These are phyloP conservation scores for Ecdyonurus torrentis DNA, from an alignment of 2,888 invertebrate genomes.

Conservation along the genomic window DNA sequence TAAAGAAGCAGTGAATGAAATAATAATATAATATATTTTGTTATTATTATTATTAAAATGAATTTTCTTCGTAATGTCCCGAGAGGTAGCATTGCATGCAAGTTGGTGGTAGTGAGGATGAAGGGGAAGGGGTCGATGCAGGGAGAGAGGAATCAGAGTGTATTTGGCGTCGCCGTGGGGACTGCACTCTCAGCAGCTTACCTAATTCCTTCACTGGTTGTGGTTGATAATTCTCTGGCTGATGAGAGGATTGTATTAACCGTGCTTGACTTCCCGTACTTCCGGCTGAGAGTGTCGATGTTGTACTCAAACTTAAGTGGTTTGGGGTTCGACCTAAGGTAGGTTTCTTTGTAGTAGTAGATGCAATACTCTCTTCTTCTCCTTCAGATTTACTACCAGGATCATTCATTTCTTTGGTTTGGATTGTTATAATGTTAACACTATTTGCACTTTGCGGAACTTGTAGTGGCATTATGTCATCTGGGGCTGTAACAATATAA, in stretches of 20 bases:
- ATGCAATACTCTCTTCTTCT: constrained; percentile 62
- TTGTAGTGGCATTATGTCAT: neutral
- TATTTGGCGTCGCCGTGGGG: neutral
- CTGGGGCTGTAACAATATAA: neutral
- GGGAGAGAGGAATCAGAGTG: constrained; percentile 5
- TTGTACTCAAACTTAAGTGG: constrained; percentile 84
- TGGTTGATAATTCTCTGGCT: constrained; percentile 82
- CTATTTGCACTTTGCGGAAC: too few species aligned
- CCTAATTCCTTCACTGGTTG: constrained; percentile 76
- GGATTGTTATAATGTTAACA: neutral
- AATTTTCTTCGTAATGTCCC: constrained; percentile 26
- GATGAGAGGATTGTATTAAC: constrained; percentile 85
- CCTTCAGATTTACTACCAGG: constrained; percentile 74
- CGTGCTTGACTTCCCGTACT: constrained; percentile 87
- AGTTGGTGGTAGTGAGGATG: constrained; percentile 42
- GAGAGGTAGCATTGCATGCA: constrained; percentile 58
- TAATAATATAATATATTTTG: constrained; percentile 19
- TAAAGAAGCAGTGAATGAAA: constrained; percentile 15
- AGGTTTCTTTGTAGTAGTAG: constrained; percentile 19
- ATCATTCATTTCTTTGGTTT: constrained; percentile 26
- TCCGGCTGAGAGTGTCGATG: constrained; percentile 83
- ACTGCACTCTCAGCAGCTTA: constrained; percentile 34
- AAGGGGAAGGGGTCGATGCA: constrained; percentile 26
- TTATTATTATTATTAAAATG: constrained; percentile 13
- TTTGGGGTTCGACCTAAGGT: constrained; percentile 77